Conservation (phyloP, 2,113 vertebrate species). For the Hypanus sabinus region DNA sequence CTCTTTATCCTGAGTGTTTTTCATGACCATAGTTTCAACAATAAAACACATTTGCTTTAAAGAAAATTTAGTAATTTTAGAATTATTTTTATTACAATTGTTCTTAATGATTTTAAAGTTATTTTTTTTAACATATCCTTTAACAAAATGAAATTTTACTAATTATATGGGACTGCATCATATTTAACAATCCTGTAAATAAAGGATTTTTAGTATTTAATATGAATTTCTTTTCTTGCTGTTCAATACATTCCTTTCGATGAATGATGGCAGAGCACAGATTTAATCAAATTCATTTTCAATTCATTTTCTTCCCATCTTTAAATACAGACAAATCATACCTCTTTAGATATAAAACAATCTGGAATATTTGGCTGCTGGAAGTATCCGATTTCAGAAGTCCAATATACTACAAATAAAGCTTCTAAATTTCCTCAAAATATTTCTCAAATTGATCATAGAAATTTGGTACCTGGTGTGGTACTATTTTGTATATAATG, state of each 20-base stretch:
- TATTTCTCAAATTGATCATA: not conserved
- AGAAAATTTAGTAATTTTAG: not conserved
- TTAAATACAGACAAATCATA: not conserved
- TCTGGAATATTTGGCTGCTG: not conserved
- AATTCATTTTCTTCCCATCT: not conserved
- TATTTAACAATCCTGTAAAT: not conserved
- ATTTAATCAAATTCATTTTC: not conserved
- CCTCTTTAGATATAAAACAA: not conserved
- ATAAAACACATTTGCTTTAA: not conserved
- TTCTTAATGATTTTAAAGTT: not conserved
- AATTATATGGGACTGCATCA: not conserved
- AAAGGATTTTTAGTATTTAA: not conserved
- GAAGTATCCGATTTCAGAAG: not conserved
- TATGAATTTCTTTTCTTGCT: not conserved
- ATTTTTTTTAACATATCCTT: not conserved
- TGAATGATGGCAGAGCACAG: not conserved
- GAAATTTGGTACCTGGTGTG: not conserved
- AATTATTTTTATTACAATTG: not conserved
- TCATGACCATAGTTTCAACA: not conserved
- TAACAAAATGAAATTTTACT: not conserved
- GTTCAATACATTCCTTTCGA: not conserved
- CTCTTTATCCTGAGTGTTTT: not conserved
- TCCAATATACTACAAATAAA: not conserved
- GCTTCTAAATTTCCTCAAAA: not conserved
- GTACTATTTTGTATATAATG: not conserved